Evolutionary conservation across 53 echinoderm and acorn worm species (phyloP).

Genomic region (Actinopyga echinites): DNA sequence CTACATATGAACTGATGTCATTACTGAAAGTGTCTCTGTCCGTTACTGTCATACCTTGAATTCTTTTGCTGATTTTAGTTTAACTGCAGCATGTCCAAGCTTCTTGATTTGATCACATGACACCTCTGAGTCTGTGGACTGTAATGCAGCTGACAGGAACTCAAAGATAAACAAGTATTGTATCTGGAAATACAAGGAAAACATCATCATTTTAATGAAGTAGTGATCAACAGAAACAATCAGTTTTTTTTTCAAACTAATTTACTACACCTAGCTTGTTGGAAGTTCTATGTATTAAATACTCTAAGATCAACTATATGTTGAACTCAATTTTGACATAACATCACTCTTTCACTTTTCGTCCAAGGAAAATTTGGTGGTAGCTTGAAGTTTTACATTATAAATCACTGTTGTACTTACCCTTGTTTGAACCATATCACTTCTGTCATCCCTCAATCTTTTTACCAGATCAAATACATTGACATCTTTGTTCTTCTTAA

Average conservation of each 20-base stretch:
- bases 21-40: too few relatives aligned
- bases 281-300: too few relatives aligned
- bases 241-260: too few relatives aligned
- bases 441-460: background rate
- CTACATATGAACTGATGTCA: too few relatives aligned
- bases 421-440: constrained; percentile 20
- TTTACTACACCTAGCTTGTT: too few relatives aligned
- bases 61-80: background rate
- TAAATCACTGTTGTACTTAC: background rate
- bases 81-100: background rate
- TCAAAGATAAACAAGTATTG: constrained; percentile 63
- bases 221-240: too few relatives aligned
- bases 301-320: too few relatives aligned
- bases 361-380: too few relatives aligned
- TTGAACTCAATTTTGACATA: too few relatives aligned
- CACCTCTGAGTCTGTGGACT: constrained; percentile 1
- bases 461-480: background rate
- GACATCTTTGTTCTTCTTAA: constrained; percentile 1
- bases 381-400: too few relatives aligned
- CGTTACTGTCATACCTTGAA: background rate
- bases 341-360: too few relatives aligned
- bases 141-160: constrained; percentile 5
- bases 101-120: constrained; percentile 25
- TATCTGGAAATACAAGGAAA: background rate
- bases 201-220: too few relatives aligned